These are phyloP conservation scores for Bombus affinis DNA, from an alignment of 1,140 invertebrate genomes.

Conservation along the genomic window DNA sequence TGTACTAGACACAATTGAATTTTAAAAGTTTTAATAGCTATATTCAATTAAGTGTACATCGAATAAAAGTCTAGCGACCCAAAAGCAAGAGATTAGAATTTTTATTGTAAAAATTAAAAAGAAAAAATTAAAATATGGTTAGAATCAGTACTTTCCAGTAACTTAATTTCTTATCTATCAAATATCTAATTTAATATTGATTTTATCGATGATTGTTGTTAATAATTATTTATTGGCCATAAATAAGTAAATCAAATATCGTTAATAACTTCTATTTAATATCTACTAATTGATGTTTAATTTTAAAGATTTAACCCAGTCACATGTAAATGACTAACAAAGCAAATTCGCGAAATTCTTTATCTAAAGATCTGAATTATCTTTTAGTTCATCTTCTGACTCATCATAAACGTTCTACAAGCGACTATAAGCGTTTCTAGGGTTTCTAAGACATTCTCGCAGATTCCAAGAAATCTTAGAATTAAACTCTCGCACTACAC, in stretches of 20 bases:
- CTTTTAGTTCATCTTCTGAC: background rate
- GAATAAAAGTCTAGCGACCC: too few species aligned
- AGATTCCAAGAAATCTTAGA: constrained; percentile 17
- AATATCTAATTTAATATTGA: too few species aligned
- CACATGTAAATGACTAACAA: background rate
- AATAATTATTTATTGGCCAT: too few species aligned
- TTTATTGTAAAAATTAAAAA: too few species aligned
- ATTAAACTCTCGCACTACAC: background rate
- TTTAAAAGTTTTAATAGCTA: too few species aligned
- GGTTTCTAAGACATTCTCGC: constrained; percentile 10
- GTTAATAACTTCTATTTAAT: background rate
- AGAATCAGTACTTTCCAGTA: too few species aligned
- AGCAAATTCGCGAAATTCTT: background rate
- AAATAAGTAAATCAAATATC: background rate
- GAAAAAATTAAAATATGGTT: too few species aligned
- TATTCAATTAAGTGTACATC: too few species aligned
- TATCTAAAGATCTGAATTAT: background rate
- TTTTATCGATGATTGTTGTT: too few species aligned
- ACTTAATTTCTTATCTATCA: too few species aligned
- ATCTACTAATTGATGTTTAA: background rate
- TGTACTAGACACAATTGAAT: too few species aligned
- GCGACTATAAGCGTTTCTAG: background rate
- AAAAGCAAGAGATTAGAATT: too few species aligned
- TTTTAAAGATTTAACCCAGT: background rate
- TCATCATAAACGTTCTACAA: background rate